Evolutionary conservation across 2,797 vertebrate species (phyloP).

Genomic region (Enteromius mattozi): DNA sequence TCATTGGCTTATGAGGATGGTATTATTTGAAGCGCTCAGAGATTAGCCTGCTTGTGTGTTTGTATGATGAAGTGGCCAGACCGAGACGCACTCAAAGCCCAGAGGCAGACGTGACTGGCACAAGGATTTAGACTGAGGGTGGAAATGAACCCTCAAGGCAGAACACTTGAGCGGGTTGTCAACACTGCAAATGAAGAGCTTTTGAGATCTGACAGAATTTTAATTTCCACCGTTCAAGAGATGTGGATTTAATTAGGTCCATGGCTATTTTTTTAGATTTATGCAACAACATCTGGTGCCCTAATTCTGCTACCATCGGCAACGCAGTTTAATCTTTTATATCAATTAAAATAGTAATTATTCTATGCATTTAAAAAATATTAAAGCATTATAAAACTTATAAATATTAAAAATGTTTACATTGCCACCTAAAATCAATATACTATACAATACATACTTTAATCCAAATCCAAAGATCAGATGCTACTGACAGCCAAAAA

Average conservation of each 20-base stretch:
- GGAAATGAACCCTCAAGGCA: conserved; percentile 44
- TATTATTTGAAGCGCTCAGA: conserved; percentile 59
- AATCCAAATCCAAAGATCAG: conserved; percentile 4
- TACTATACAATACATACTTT: neutral
- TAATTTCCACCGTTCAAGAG: conserved; percentile 2
- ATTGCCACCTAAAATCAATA: neutral
- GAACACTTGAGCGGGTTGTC: conserved; percentile 48
- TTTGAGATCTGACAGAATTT: conserved; percentile 10
- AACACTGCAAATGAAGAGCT: neutral
- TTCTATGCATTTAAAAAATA: too few relatives aligned
- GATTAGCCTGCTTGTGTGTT: conserved; percentile 67
- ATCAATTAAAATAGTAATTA: too few relatives aligned
- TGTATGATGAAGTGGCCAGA: conserved; percentile 55
- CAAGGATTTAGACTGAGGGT: conserved; percentile 61
- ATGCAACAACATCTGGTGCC: neutral
- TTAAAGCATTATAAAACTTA: too few relatives aligned
- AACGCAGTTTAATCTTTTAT: neutral
- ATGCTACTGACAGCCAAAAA: neutral
- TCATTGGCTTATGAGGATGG: conserved; percentile 19
- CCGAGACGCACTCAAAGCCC: conserved; percentile 24
- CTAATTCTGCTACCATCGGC: neutral
- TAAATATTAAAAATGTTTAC: too few relatives aligned
- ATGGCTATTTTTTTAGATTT: neutral
- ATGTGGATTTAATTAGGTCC: conserved; percentile 5
- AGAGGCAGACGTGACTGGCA: conserved; percentile 59